phyloP scores from a whole-genome alignment of 2,113 vertebrate genomes.

The Australoheros scitulus region DNA sequence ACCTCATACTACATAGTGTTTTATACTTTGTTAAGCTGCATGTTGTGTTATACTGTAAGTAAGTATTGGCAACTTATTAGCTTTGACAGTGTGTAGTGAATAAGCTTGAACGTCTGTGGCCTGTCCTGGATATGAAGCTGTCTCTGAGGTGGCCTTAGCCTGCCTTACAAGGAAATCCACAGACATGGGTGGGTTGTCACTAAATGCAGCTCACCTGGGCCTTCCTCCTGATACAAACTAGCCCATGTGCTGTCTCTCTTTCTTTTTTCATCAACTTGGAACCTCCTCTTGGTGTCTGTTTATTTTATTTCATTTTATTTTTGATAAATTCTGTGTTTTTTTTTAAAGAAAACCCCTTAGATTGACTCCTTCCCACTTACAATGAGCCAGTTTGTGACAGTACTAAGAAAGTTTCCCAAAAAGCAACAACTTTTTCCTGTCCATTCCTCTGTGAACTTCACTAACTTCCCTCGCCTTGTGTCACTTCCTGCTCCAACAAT shows the following conservation, averaged over 20 bases:
- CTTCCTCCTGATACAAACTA: background rate
- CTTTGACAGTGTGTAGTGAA: background rate
- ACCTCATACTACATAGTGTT: too few species aligned
- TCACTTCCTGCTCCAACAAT: constrained; percentile 50
- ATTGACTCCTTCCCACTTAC: too few species aligned
- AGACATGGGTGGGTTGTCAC: background rate
- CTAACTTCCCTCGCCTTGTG: constrained; percentile 41
- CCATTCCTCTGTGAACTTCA: constrained; percentile 28
- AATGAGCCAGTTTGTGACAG: background rate
- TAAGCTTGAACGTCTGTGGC: background rate
- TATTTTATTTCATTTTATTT: background rate
- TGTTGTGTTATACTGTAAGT: too few species aligned
- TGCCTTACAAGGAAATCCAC: background rate
- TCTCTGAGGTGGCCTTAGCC: background rate
- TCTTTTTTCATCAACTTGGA: background rate
- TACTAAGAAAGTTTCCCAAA: background rate
- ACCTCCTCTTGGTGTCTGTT: background rate
- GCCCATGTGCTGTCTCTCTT: background rate
- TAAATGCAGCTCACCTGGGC: background rate
- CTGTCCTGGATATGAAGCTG: background rate
- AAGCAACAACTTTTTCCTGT: constrained; percentile 21
- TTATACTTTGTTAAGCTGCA: too few species aligned
- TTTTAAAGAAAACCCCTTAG: background rate
- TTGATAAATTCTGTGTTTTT: background rate
- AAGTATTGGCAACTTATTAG: too few species aligned